A percentile compares a stretch with the other conserved stretches of the same genome.
phyloP scores from a whole-genome alignment of 35 echinoderm and acorn worm species.

The Lytechinus pictus region DNA sequence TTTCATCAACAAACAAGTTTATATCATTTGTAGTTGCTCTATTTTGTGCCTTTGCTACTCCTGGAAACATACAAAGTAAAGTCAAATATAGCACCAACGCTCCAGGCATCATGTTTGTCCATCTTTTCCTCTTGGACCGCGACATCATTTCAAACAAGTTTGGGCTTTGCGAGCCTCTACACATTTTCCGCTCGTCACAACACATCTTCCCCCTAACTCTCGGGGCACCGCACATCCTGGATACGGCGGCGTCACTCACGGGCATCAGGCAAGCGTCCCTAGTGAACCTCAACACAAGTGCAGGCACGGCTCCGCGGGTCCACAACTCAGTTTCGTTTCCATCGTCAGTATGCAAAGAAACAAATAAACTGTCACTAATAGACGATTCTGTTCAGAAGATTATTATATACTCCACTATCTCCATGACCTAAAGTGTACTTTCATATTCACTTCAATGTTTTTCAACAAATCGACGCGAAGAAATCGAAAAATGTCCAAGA shows the following conservation, averaged over 20 bases:
- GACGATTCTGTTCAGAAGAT: not conserved
- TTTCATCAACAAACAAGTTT: conserved; percentile 49
- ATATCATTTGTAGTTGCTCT: conserved; percentile 35
- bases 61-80: conserved; percentile 30
- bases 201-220: not conserved
- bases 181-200: not conserved
- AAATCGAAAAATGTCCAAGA: not conserved
- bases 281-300: not conserved
- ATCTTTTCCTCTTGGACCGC: conserved; percentile 35
- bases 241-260: conserved; percentile 8
- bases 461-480: not conserved
- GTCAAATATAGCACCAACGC: not conserved
- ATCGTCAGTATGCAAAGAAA: not conserved
- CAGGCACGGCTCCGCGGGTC: not conserved
- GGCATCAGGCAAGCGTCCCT: conserved; percentile 25
- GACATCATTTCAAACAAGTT: conserved; percentile 39
- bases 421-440: not conserved
- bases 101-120: conserved; percentile 20
- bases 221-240: not conserved
- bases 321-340: not conserved
- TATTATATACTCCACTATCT: not conserved
- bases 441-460: not conserved
- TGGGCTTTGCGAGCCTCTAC: conserved; percentile 12
- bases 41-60: conserved; percentile 39
- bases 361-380: not conserved